Base-by-base conservation (phyloP, 1,140 invertebrate genomes). In the Pachyrhynchus sulphureomaculatus region DNA sequence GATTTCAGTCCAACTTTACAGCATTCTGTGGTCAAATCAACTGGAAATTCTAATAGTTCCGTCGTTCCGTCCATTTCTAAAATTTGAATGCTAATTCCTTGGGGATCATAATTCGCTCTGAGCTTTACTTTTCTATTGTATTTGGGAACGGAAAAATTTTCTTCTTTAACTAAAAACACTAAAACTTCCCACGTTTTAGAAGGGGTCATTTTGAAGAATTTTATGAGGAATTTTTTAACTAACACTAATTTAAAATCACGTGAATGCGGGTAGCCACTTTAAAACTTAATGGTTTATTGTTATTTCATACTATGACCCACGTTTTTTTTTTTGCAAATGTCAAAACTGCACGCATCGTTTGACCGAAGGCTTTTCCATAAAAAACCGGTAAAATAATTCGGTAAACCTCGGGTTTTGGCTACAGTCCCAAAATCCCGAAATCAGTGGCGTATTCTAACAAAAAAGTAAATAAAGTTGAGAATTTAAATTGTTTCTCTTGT, bases 81-180 rank as follows among this genome's bases (percentile, higher is more conserved):
- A 71, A 89, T 78, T 79, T 85, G 86, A 66, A 89, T 78, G 77
- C 84, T 87, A 63, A 89, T 79, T 69, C 87, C 88, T 78, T 89
- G 87, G 34, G 87, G 87, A 76, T 89, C 87, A 76, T 89, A 89
- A 71, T 88, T 87, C 70, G 88, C 81, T 77, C 82, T 82, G 75
- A 89, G 75, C 74, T 80, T 83, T 62, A 88, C 86, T 71, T 84
- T 81, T 70, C 83, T 84, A 66, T 85, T 84, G 76, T 83, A 89
- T 79, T 87, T 87, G 65, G 82, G 81, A 72, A 79, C 77, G 70
- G 84, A 78, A 74, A 81, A 80, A 77, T 84, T 83, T 75, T 86
- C 85, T 39, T 70, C 71, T 79, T 83, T 84, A 74, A 87, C 81
- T 77, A 79, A 77, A 76, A 81, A 86, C 70, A 88, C 84, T 75